phyloP scores from a whole-genome alignment of 1,140 invertebrate genomes.

The Euura saliciscinereae region DNA sequence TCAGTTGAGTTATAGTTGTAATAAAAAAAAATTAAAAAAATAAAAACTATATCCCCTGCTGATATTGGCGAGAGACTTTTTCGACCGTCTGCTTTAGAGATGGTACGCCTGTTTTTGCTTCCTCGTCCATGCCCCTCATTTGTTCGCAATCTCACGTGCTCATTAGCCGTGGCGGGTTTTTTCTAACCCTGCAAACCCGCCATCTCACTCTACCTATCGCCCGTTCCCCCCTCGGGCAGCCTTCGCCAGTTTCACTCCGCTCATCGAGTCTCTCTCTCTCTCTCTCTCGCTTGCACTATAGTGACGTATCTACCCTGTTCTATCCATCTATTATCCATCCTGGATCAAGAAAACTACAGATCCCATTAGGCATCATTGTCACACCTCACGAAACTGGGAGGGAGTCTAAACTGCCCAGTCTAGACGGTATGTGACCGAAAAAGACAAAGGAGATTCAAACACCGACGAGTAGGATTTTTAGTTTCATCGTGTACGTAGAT shows the following conservation, averaged over 20 bases:
- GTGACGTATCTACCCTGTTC: not conserved
- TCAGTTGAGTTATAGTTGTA: not conserved
- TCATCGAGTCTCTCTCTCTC: not conserved
- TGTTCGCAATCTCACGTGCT: slow-evolving; percentile 13
- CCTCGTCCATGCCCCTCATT: slow-evolving; percentile 3
- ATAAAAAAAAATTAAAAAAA: not conserved
- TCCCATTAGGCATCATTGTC: not conserved
- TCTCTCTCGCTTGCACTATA: not conserved
- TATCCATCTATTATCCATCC: not conserved
- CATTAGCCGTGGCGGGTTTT: slow-evolving; percentile 9
- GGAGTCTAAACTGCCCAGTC: too few species aligned
- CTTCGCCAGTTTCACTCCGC: not conserved
- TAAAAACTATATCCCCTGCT: not conserved
- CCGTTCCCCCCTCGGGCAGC: not conserved
- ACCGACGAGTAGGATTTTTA: not conserved
- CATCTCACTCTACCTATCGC: not conserved
- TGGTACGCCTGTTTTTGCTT: not conserved
- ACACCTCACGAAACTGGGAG: not conserved
- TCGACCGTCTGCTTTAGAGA: not conserved
- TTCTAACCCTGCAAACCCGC: slow-evolving; percentile 8
- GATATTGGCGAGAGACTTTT: not conserved
- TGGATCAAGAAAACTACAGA: not conserved
- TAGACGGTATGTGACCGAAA: too few species aligned
- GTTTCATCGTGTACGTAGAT: not conserved
- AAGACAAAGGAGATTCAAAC: not conserved